A percentile compares a stretch with the other conserved stretches of the same genome.
Evolutionary conservation across 2,113 vertebrate genomes (phyloP).

Genomic region (Agelaius tricolor): DNA sequence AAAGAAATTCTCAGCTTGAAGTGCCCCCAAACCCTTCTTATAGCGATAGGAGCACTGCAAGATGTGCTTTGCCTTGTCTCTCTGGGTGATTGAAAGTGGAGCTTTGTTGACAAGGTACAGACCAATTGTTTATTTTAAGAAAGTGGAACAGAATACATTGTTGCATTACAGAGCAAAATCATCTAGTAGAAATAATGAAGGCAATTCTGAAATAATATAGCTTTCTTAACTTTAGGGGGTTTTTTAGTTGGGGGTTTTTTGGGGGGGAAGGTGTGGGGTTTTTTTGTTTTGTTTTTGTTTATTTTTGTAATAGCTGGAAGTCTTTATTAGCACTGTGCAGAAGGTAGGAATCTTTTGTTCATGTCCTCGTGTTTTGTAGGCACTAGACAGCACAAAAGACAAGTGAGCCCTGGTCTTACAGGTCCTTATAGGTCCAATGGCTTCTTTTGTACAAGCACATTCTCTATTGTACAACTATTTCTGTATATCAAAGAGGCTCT

Average conservation of each 20-base stretch:
- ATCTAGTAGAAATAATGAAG: slow-evolving; percentile 19
- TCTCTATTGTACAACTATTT: not conserved
- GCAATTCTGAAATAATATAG: not conserved
- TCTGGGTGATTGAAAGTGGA: slow-evolving; percentile 26
- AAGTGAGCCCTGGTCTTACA: not conserved
- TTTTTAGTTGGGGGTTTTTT: not conserved
- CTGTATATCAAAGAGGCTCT: not conserved
- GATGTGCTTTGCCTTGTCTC: not conserved
- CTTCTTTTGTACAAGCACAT: not conserved
- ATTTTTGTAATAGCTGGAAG: not conserved
- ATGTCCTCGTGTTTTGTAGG: not conserved
- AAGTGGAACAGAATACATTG: slow-evolving; percentile 27
- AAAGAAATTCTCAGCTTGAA: slow-evolving; percentile 28
- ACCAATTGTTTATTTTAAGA: slow-evolving; percentile 58
- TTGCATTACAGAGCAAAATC: not conserved
- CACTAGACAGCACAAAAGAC: not conserved
- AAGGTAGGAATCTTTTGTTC: not conserved
- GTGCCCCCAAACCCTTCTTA: slow-evolving; percentile 21
- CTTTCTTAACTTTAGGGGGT: not conserved
- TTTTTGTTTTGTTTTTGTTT: not conserved
- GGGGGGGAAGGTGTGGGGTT: not conserved
- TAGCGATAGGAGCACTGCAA: not conserved
- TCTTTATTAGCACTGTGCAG: not conserved
- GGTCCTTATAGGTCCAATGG: not conserved
- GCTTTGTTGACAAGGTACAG: slow-evolving; percentile 31